Conservation (phyloP, 2,113 vertebrate species). For the Vanacampus margaritifer region DNA sequence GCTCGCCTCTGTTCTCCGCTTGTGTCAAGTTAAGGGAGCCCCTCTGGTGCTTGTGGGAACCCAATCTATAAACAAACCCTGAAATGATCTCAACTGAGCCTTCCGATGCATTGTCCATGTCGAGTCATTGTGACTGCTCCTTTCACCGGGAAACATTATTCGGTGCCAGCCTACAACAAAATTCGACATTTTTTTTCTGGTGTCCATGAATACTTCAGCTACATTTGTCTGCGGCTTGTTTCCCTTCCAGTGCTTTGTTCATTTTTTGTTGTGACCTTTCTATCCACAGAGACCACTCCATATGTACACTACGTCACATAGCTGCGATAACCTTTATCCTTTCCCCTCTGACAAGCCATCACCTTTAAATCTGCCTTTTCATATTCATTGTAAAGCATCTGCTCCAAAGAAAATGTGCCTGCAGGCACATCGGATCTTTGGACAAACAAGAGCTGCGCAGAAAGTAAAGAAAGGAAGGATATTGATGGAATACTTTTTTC, state of each 20-base stretch:
- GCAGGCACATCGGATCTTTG: slow-evolving; percentile 90
- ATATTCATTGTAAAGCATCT: slow-evolving; percentile 99
- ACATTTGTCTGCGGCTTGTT: neutral
- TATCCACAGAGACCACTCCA: neutral
- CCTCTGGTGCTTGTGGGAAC: slow-evolving; percentile 58
- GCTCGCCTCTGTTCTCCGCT: slow-evolving; percentile 57
- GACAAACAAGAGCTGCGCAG: slow-evolving; percentile 82
- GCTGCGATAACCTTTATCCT: slow-evolving; percentile 68
- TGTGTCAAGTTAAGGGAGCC: slow-evolving; percentile 66
- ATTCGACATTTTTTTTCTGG: slow-evolving; percentile 31
- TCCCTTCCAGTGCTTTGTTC: neutral
- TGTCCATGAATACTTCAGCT: neutral
- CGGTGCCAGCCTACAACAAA: slow-evolving; percentile 51
- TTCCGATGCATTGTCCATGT: slow-evolving; percentile 52
- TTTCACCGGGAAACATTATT: slow-evolving; percentile 58
- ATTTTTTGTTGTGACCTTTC: neutral
- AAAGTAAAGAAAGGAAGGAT: slow-evolving; percentile 80
- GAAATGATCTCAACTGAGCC: slow-evolving; percentile 40
- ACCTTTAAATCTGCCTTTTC: slow-evolving; percentile 99
- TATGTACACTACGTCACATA: slow-evolving; percentile 21
- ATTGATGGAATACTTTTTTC: slow-evolving; percentile 76
- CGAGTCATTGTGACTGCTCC: slow-evolving; percentile 50
- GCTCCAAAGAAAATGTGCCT: slow-evolving; percentile 94
- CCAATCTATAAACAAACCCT: slow-evolving; percentile 64
- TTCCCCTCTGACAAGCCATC: slow-evolving; percentile 73